Evolutionary conservation across 2,888 invertebrate species (phyloP).

Genomic region (Synanthedon andrenaeformis): DNA sequence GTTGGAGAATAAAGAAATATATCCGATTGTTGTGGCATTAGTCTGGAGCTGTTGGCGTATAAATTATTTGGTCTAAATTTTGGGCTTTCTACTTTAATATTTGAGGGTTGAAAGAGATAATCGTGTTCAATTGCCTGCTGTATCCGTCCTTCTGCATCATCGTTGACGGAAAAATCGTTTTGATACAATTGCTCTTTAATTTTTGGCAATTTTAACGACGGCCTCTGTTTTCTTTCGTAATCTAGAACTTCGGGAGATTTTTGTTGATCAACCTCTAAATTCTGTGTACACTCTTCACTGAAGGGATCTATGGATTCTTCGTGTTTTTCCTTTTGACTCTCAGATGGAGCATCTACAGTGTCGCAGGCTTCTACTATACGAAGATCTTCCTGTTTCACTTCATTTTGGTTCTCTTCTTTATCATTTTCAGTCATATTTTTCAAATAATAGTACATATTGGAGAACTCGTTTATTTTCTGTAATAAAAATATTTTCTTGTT

Average conservation of each 20-base stretch:
- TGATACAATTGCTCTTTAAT: conserved; percentile 60
- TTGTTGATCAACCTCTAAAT: conserved; percentile 41
- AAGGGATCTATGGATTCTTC: conserved; percentile 45
- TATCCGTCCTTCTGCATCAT: conserved; percentile 42
- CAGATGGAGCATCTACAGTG: conserved; percentile 41
- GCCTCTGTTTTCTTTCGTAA: conserved; percentile 53
- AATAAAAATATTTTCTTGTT: conserved; percentile 21
- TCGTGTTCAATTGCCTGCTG: conserved; percentile 69
- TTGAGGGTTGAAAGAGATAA: conserved; percentile 73
- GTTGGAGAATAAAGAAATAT: conserved; percentile 63
- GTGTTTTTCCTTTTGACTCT: conserved; percentile 19
- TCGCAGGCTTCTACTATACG: conserved; percentile 55
- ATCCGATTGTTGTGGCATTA: conserved; percentile 53
- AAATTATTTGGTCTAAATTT: conserved; percentile 61
- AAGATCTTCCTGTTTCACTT: conserved; percentile 52
- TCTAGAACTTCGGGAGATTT: conserved; percentile 15
- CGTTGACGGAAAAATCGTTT: conserved; percentile 50
- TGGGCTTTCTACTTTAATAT: conserved; percentile 69
- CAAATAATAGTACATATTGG: conserved; percentile 87
- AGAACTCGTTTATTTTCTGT: conserved; percentile 89
- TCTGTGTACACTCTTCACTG: conserved; percentile 60
- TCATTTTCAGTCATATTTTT: conserved; percentile 78
- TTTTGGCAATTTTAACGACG: conserved; percentile 50
- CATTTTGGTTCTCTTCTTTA: conserved; percentile 62
- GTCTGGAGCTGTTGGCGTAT: conserved; percentile 56